Evolutionary conservation across 2,113 vertebrate genomes (phyloP), one percentile per base, ranked within the genome.

Genomic region (Passer domesticus): DNA sequence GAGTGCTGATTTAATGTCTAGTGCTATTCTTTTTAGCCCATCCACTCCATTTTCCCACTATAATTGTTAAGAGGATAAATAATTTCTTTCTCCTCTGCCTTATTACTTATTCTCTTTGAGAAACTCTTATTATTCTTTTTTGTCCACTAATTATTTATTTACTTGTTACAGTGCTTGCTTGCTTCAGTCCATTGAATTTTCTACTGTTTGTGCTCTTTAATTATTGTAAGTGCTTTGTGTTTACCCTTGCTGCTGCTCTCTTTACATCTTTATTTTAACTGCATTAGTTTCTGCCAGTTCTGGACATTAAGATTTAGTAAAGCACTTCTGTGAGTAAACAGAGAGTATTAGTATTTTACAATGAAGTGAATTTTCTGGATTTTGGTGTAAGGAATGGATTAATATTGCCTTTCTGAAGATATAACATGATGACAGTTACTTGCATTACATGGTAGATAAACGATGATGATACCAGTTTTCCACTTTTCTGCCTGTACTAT

Each of bases 361-460:
- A 53, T 47, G 28, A 84, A 64, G 47, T 58, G 68, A 79, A 89
- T 94, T 70, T 85, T 76, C 79, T 82, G 52, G 43, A 74, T 90
- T 93, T 96, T 78, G 27, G 31, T 76, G 31, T 59, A 53, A 53
- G 43, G 58, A 94, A 89, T 9, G 10, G 74, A 96, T 93, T 82
- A 91, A 89, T 78, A 82, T 62, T 75, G 37, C 22, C 23, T 10
- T 73, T 90, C 77, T 85, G 87, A 84, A 96, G 64, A 39, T 91
- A 68, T 23, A 95, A 73, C 44, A 91, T 43, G 56, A 75, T 89
- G 87, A 91, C 87, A 92, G 60, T 56, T 87, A 90, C 80, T 93
- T 95, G 81, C 25, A 58, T 96, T 96, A 94, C 88, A 84, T 74
- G 64, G 70, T 74, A 96, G 93, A 87, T 82, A 93, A 90, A 97